A percentile compares a stretch with the other conserved stretches of the same genome.
phyloP scores from a whole-genome alignment of 2,797 vertebrate species.

The Pseudochirops corinnae region DNA sequence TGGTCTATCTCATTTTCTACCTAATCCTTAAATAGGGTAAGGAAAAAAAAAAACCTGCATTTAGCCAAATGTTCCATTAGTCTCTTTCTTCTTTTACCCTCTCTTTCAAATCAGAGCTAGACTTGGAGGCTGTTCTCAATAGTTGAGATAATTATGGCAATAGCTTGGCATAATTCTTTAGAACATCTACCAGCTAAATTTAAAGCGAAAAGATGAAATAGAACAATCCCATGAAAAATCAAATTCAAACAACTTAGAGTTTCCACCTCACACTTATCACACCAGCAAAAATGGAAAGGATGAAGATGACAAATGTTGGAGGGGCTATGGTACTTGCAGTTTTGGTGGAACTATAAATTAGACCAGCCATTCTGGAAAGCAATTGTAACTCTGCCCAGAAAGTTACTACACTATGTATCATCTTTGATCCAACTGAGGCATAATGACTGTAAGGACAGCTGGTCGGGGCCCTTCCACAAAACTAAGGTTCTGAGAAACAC shows the following conservation, averaged over 20 bases:
- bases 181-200: slow-evolving; percentile 58
- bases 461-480: not conserved
- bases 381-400: not conserved
- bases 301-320: not conserved
- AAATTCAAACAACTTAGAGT: not conserved
- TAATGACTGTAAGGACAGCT: not conserved
- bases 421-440: not conserved
- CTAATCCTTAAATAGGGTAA: slow-evolving; percentile 27
- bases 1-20: not conserved
- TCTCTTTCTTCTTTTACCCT: slow-evolving; percentile 19
- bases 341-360: not conserved
- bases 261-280: not conserved
- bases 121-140: slow-evolving; percentile 46
- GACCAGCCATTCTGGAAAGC: not conserved
- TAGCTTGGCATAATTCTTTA: slow-evolving; percentile 29
- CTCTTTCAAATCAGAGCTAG: slow-evolving; percentile 66
- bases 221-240: not conserved
- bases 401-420: not conserved
- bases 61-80: slow-evolving; percentile 41
- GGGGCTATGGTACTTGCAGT: not conserved
- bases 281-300: not conserved
- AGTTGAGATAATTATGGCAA: slow-evolving; percentile 11
- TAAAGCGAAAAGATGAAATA: slow-evolving; percentile 56
- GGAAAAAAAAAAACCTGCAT: slow-evolving; percentile 48
- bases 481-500: not conserved